A percentile compares a stretch with the other conserved stretches of the same genome.
These are phyloP conservation scores for Anas acuta DNA, from an alignment of 2,797 vertebrate genomes.

Conservation along the genomic window DNA sequence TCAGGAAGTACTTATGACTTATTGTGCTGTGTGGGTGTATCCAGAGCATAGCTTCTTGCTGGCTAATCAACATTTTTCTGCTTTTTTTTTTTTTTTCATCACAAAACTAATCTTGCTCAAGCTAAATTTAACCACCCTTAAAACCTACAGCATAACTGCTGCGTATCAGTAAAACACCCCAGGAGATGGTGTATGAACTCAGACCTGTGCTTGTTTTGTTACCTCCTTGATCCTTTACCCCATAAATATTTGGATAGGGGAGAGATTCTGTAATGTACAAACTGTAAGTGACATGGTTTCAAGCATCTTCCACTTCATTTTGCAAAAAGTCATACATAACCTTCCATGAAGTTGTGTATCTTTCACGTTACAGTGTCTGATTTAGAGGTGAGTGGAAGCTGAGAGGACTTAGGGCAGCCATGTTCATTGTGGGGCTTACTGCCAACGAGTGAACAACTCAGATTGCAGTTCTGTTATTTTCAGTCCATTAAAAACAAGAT, in stretches of 20 bases:
- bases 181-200: background rate
- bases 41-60: background rate
- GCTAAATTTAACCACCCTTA: background rate
- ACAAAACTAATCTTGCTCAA: background rate
- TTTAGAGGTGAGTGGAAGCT: background rate
- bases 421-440: background rate
- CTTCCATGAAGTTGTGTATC: background rate
- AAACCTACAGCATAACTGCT: background rate
- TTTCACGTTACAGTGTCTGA: accelerated
- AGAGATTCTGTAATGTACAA: background rate
- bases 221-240: background rate
- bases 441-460: accelerated
- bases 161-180: background rate
- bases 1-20: background rate
- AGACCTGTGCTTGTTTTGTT: background rate
- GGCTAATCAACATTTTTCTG: background rate
- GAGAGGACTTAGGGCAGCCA: background rate
- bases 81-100: background rate
- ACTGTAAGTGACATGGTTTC: background rate
- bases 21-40: background rate
- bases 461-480: background rate
- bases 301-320: accelerated
- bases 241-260: background rate
- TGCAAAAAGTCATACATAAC: background rate
- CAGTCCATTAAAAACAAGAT: background rate